phyloP scores from a whole-genome alignment of 2,797 vertebrate genomes.

The Pachyuromys duprasi region DNA sequence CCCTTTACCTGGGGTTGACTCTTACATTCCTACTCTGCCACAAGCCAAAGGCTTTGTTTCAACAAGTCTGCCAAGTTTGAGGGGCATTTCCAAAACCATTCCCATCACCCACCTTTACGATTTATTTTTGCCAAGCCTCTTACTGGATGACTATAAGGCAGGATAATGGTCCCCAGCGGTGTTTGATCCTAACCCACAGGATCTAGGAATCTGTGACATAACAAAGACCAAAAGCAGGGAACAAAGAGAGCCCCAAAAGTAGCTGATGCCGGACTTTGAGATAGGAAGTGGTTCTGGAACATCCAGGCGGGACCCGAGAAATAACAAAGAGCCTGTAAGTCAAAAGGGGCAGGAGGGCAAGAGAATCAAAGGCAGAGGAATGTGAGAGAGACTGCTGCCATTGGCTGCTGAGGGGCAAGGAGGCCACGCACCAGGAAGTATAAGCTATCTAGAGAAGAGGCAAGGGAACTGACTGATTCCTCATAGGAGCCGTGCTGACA shows the following conservation, averaged over 20 bases:
- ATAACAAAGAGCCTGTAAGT: neutral
- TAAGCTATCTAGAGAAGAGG: neutral
- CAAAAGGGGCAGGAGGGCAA: neutral
- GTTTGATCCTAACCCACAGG: neutral
- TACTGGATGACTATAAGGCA: neutral
- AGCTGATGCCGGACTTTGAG: neutral
- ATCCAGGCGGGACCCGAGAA: neutral
- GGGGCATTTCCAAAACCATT: slow-evolving; percentile 38
- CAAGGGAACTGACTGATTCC: neutral
- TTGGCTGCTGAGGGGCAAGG: neutral
- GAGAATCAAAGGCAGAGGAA: neutral
- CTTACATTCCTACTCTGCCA: slow-evolving; percentile 69
- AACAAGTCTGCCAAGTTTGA: slow-evolving; percentile 61
- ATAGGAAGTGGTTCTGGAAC: neutral
- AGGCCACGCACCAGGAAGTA: neutral
- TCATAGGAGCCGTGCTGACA: neutral
- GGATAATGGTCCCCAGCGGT: neutral
- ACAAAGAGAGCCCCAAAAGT: neutral
- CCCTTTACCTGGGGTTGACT: slow-evolving; percentile 65
- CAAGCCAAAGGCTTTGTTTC: slow-evolving; percentile 77
- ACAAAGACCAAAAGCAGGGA: neutral
- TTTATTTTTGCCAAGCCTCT: neutral
- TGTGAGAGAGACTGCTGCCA: neutral
- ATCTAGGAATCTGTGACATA: neutral
- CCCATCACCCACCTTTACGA: neutral